These are phyloP conservation scores for Odontothrips loti DNA, from an alignment of 2,888 invertebrate genomes.

Conservation along the genomic window DNA sequence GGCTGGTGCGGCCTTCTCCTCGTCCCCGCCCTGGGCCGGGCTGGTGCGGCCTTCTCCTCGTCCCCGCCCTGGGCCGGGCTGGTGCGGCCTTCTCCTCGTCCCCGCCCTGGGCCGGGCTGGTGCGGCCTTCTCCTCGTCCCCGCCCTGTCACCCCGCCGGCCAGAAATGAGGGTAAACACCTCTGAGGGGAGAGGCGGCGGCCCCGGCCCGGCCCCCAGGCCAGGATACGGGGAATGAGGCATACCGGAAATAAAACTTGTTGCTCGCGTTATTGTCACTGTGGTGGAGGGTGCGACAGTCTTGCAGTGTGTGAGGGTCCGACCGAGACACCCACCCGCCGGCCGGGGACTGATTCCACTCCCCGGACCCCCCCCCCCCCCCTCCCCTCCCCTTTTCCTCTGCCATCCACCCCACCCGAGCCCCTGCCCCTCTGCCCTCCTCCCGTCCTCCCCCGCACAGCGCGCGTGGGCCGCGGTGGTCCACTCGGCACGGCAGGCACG, in stretches of 20 bases:
- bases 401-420: not conserved
- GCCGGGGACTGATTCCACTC: not conserved
- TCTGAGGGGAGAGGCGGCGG: too few relatives aligned
- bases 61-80: too few relatives aligned
- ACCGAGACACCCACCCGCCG: not conserved
- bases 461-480: too few relatives aligned
- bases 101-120: not conserved
- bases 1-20: too few relatives aligned
- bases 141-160: not conserved
- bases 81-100: too few relatives aligned
- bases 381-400: too few relatives aligned
- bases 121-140: too few relatives aligned
- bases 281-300: not conserved
- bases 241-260: conserved; percentile 14
- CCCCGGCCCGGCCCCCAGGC: not conserved
- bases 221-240: not conserved
- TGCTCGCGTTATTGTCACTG: not conserved
- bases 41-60: too few relatives aligned
- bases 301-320: not conserved
- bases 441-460: not conserved
- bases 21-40: too few relatives aligned
- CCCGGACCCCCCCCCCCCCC: not conserved
- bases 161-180: not conserved
- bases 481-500: too few relatives aligned
- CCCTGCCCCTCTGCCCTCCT: not conserved